Conservation (phyloP, 1,140 invertebrate genomes). For the Listronotus bonariensis region DNA sequence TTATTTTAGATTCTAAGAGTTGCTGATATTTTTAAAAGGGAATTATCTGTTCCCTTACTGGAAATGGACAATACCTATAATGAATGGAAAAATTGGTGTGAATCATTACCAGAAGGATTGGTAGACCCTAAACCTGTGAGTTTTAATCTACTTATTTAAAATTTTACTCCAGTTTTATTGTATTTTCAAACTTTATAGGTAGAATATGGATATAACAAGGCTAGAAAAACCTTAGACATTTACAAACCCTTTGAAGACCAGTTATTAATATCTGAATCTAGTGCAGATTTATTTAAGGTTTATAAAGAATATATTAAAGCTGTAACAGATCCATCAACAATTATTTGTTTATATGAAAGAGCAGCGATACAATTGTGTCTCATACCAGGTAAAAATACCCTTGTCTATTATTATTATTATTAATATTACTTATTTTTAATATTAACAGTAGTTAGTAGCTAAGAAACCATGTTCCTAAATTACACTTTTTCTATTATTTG, state of each 20-base stretch:
- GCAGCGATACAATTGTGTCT: conserved; percentile 45
- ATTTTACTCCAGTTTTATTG: not conserved
- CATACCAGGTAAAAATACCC: conserved; percentile 37
- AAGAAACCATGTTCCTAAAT: no score
- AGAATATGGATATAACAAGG: conserved; percentile 51
- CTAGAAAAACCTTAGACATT: conserved; percentile 44
- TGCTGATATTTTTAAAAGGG: conserved; percentile 49
- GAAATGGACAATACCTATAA: conserved; percentile 54
- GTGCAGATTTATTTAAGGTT: conserved; percentile 48
- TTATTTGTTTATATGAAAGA: conserved; percentile 53
- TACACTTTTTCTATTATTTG: no score
- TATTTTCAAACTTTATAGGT: conserved; percentile 20
- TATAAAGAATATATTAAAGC: conserved; percentile 55
- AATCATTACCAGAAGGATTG: conserved; percentile 48
- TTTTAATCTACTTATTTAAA: not conserved
- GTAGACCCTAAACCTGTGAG: conserved; percentile 47
- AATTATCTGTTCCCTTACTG: conserved; percentile 54
- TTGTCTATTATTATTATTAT: no score
- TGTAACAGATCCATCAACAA: conserved; percentile 51
- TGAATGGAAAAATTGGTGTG: conserved; percentile 53
- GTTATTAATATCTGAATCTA: conserved; percentile 42
- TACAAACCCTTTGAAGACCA: conserved; percentile 52
- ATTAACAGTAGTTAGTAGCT: no score
- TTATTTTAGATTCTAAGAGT: conserved; percentile 36
- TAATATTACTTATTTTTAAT: no score